A percentile compares a stretch with the other conserved stretches of the same genome.
Conservation (phyloP, 2,888 invertebrate genomes). For the Yponomeuta cagnagella region DNA sequence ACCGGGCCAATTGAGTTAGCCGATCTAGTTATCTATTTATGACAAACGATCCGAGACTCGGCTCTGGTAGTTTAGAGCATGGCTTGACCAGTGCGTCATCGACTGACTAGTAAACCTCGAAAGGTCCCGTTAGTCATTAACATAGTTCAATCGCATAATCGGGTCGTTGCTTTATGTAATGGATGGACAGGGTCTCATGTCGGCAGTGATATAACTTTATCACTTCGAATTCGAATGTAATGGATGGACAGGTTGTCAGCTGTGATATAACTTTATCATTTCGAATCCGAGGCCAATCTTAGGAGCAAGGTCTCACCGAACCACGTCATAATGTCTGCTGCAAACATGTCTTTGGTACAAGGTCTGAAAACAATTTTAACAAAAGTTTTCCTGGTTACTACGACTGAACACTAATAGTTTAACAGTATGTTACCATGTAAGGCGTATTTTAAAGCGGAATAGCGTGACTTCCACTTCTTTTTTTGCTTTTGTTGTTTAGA, state of each 20-base stretch:
- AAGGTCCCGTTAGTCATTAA: not conserved
- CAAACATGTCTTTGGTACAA: no score
- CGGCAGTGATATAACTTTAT: not conserved
- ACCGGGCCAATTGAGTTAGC: not conserved
- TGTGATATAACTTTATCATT: not conserved
- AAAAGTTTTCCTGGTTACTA: not conserved
- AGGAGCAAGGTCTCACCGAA: no score
- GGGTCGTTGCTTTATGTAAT: not conserved
- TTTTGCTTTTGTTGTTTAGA: slow-evolving; percentile 57
- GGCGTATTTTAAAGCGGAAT: slow-evolving; percentile 3
- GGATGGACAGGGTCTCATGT: not conserved
- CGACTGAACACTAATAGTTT: not conserved
- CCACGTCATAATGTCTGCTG: no score
- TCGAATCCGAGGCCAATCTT: not conserved
- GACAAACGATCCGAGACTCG: not conserved
- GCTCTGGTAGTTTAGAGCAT: not conserved
- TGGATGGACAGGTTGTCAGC: not conserved
- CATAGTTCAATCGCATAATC: not conserved
- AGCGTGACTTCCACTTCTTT: not conserved
- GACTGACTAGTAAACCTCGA: not conserved
- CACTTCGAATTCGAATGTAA: not conserved
- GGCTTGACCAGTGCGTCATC: not conserved
- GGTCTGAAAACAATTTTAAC: not conserved
- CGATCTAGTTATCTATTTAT: not conserved
- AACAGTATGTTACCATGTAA: not conserved